These are phyloP conservation scores for Pammene aurita DNA, from an alignment of 2,888 invertebrate genomes.

Conservation along the genomic window DNA sequence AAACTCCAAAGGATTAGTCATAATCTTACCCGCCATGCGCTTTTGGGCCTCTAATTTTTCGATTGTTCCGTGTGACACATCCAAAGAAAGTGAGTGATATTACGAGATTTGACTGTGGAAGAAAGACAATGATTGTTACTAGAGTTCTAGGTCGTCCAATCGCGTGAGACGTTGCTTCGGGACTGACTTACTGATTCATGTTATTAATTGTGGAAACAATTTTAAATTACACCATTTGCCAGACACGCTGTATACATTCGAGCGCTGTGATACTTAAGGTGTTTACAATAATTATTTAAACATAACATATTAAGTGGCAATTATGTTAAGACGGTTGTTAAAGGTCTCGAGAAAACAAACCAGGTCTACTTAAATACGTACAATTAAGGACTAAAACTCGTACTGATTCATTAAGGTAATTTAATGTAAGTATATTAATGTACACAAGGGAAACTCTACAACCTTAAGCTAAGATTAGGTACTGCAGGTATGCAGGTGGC, in stretches of 20 bases:
- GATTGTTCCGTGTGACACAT: too few relatives aligned
- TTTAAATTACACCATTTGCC: not conserved
- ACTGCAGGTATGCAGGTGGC: not conserved
- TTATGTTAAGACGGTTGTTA: slow-evolving; percentile 14
- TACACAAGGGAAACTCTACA: not conserved
- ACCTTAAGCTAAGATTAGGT: not conserved
- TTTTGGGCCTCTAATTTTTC: too few relatives aligned
- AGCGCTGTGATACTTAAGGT: slow-evolving; percentile 1
- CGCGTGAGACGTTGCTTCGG: too few relatives aligned
- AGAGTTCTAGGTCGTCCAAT: too few relatives aligned
- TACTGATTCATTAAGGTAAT: slow-evolving; percentile 24
- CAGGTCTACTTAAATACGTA: slow-evolving; percentile 20
- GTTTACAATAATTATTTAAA: slow-evolving; percentile 27
- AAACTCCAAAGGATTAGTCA: too few relatives aligned
- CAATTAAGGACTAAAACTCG: slow-evolving; percentile 25
- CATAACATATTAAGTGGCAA: slow-evolving; percentile 25
- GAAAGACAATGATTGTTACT: too few relatives aligned
- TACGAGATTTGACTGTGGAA: too few relatives aligned
- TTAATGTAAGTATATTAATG: slow-evolving; percentile 8
- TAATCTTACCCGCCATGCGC: too few relatives aligned
- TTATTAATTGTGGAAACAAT: not conserved
- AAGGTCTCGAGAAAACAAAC: slow-evolving; percentile 22
- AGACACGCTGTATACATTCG: not conserved
- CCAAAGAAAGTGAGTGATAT: too few relatives aligned
- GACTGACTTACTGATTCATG: not conserved